Percentiles rank a stretch among this genome's conserved stretches.
Conservation (phyloP, 2,888 invertebrate genomes). For the Watsonalla cultraria region DNA sequence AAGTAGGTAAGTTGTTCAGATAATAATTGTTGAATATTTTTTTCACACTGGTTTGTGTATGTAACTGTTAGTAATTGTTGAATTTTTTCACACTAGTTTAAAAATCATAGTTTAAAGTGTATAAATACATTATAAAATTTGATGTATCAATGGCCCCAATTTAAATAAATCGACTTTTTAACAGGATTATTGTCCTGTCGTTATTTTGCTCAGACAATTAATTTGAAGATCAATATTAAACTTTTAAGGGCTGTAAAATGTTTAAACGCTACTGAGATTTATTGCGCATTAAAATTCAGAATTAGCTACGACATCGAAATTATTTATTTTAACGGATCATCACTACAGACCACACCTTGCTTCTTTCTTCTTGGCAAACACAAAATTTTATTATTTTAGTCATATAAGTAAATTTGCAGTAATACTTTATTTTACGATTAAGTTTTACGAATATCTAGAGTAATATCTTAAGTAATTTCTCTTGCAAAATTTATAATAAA, state of each 20-base stretch:
- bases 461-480: no score
- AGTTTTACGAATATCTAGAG: not conserved
- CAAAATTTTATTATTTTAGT: slow-evolving; percentile 52
- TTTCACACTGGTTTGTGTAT: no score
- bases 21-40: no score
- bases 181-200: not conserved
- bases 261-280: not conserved
- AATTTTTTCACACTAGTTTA: no score
- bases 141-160: no score
- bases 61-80: no score
- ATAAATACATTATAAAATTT: no score
- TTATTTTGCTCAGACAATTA: not conserved
- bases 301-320: not conserved
- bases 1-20: no score
- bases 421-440: slow-evolving; percentile 19
- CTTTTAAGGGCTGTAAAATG: not conserved
- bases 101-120: no score
- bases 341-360: slow-evolving; percentile 58
- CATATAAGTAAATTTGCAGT: slow-evolving; percentile 39
- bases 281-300: not conserved
- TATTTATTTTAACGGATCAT: slow-evolving; percentile 9
- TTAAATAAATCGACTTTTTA: not conserved
- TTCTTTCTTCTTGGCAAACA: slow-evolving; percentile 60
- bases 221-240: not conserved
- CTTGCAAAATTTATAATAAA: no score